phyloP scores from a whole-genome alignment of 2,888 invertebrate species.

The Athalia rosae region DNA sequence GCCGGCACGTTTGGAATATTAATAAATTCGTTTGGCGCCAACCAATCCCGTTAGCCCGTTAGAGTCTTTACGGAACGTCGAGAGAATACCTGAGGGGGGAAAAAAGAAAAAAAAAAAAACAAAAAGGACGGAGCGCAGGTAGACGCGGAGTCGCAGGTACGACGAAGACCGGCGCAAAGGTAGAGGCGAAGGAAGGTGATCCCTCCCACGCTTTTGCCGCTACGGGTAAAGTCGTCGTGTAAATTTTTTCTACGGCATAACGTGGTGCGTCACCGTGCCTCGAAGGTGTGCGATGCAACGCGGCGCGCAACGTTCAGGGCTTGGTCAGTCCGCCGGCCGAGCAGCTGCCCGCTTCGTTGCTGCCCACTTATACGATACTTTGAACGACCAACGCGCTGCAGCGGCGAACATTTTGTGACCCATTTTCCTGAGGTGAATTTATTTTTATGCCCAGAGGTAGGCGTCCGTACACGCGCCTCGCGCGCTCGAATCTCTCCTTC shows the following conservation, averaged over 20 bases:
- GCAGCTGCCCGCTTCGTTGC: background rate
- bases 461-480: no score
- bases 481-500: background rate
- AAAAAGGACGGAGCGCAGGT: constrained; percentile 15
- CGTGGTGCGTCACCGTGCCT: no score
- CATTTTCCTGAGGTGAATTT: constrained; percentile 9
- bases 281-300: no score
- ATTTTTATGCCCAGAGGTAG: background rate
- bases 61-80: background rate
- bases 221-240: constrained; percentile 10
- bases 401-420: constrained; percentile 1
- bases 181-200: constrained; percentile 19
- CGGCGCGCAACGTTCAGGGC: no score
- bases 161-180: no score
- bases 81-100: constrained; percentile 21
- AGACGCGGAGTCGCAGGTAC: no score
- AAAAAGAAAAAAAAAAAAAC: no score
- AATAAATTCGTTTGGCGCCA: constrained; percentile 39
- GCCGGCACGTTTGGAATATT: constrained; percentile 39
- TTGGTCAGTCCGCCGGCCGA: no score
- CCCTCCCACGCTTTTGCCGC: background rate
- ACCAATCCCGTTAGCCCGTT: constrained; percentile 28
- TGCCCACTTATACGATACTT: no score
- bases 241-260: constrained; percentile 6
- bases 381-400: background rate